Base-by-base conservation (phyloP, 2,888 invertebrate species). In the Odontothrips loti region DNA sequence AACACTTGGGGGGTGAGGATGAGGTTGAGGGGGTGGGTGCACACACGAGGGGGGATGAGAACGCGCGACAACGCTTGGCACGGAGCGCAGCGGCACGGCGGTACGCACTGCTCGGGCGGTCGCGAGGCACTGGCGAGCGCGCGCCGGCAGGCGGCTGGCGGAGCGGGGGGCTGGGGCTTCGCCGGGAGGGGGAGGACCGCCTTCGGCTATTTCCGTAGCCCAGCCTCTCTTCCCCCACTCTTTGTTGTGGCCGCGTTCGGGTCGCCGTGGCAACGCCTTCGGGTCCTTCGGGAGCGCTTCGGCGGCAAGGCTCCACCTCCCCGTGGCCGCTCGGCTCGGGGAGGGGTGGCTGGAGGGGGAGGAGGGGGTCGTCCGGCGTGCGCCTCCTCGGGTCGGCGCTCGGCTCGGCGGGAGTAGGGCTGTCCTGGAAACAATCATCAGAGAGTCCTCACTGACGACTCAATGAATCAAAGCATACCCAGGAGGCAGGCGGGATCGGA, bases 181-280 rank as follows among this genome's bases (percentile, higher is more conserved):
- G 68, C 27, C 23, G 23, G 27, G 27, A 68, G 68, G 68, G 68
- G 68, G 68, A 23, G 68, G 68, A n/a, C 23, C 68, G 68, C 68
- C 68, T 75, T 75, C 68, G 68, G 68, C 68, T 75, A 75, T 75
- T 75, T 75, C 68, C 68, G 68, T 75, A 75, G 68, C 68, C 68
- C 68, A 75, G 68, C 68, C 68, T 75, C 68, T 27, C 68, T 75
- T 12, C 68, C 68, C 68, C 68, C 68, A 75, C 68, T 23, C 68
- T 75, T 75, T 75, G 68, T 75, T 75, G 68, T 75, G 68, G 68
- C 27, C 34, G 27, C 68, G 68, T 75, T 75, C 68, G 68, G 68
- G 68, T 75, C 68, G 68, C 68, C 68, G 23, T 27, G 68, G 68
- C 68, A 75, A 75, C 68, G 68, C 68, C 68, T 75, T 75, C 68